Base-by-base conservation (phyloP, 1,140 invertebrate genomes). In the Protaetia brevitarsis region DNA sequence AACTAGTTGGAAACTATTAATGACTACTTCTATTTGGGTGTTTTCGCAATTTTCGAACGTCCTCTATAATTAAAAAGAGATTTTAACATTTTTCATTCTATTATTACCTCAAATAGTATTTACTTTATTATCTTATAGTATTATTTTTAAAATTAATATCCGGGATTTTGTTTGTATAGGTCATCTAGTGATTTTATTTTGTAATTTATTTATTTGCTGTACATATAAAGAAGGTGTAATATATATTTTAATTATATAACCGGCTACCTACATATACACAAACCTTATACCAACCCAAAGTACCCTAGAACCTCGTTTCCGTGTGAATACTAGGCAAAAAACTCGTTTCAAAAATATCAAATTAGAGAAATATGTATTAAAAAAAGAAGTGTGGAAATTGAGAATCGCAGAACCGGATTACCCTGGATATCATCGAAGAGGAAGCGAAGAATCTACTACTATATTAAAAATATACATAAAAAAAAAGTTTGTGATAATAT, bases 401-500 rank as follows among this genome's bases (percentile, higher is more conserved):
- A n/a, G n/a, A n/a, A n/a, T n/a, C n/a, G n/a, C n/a, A n/a, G n/a
- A n/a, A n/a, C n/a, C n/a, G n/a, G 41, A 51, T 51, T 16, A 51
- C 16, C 8, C 21, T 19, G 41, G 2, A 10, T 23, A 21, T n/a
- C 19, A 23, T 51, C 19, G n/a, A 51, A 51, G 41, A 51, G n/a
- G n/a, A n/a, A n/a, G n/a, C n/a, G n/a, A n/a, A n/a, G n/a, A 51
- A 34, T 34, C 31, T 34, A 8, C 8, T 34, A 34, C 13, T n/a
- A 23, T 51, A 23, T 23, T 8, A 19, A 19, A 21, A 19, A 51
- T 21, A 16, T 7, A 51, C 26, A 19, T n/a, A 51, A 21, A 51
- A 59, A 23, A 27, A 58, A 59, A 29, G 57, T 59, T 59, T 59
- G 57, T 59, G 57, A 59, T 59, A 59, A 59, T 59, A 10, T 57